Percentiles rank a stretch among this genome's conserved stretches.
Evolutionary conservation across 2,113 vertebrate genomes (phyloP).

Genomic region (Anoura caudifer): DNA sequence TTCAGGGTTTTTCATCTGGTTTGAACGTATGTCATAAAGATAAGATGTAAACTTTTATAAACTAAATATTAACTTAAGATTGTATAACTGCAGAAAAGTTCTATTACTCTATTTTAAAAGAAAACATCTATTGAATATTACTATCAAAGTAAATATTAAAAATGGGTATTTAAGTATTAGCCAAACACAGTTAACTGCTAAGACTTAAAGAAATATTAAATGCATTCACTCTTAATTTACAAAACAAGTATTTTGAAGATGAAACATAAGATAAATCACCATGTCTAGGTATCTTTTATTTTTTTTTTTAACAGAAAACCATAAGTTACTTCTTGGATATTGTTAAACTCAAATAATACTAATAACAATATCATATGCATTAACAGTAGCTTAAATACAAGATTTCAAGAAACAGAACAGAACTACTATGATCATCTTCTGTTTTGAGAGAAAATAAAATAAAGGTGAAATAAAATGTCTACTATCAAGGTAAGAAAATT

Average conservation of each 20-base stretch:
- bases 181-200: background rate
- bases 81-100: background rate
- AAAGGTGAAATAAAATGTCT: background rate
- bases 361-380: background rate
- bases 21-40: background rate
- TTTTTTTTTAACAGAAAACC: background rate
- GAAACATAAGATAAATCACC: background rate
- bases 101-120: background rate
- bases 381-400: background rate
- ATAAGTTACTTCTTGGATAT: background rate
- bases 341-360: background rate
- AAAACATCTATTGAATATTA: background rate
- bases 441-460: background rate
- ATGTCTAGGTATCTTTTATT: background rate
- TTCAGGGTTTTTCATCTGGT: background rate
- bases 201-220: constrained; percentile 1
- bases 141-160: background rate
- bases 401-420: background rate
- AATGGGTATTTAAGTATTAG: background rate
- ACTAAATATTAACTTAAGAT: background rate
- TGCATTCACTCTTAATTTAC: background rate
- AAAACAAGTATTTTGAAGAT: background rate
- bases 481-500: background rate
- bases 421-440: background rate
- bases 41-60: background rate